phyloP scores from a whole-genome alignment of 1,140 invertebrate species.

The Nasonia longicornis region DNA sequence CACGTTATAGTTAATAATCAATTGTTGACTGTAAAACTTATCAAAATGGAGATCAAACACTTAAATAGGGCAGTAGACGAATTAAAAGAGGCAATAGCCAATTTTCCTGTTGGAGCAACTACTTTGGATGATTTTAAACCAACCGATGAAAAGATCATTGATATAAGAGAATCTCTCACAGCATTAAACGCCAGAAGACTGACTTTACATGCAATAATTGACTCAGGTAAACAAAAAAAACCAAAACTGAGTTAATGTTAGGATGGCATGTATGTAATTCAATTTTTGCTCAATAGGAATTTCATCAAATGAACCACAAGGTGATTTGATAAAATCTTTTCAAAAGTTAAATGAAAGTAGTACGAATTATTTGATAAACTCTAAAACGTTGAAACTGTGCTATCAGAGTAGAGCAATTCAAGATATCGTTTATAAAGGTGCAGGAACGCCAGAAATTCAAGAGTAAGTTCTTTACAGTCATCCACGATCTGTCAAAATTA shows the following conservation, averaged over 20 bases:
- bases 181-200: slow-evolving; percentile 51
- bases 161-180: slow-evolving; percentile 46
- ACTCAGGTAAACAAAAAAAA: slow-evolving; percentile 48
- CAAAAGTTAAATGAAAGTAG: slow-evolving; percentile 46
- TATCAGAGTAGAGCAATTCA: slow-evolving; percentile 50
- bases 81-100: slow-evolving; percentile 41
- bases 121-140: slow-evolving; percentile 56
- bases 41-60: slow-evolving; percentile 30
- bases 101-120: slow-evolving; percentile 56
- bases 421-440: slow-evolving; percentile 48
- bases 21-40: neutral
- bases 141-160: slow-evolving; percentile 54
- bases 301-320: neutral
- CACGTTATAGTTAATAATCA: neutral
- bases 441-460: slow-evolving; percentile 40
- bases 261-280: slow-evolving; percentile 2
- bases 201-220: slow-evolving; percentile 47
- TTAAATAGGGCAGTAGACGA: slow-evolving; percentile 23
- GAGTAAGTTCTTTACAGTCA: slow-evolving; percentile 47
- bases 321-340: slow-evolving; percentile 19
- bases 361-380: slow-evolving; percentile 48
- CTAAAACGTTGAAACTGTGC: slow-evolving; percentile 45
- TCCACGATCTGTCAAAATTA: slow-evolving; percentile 1
- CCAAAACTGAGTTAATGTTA: neutral
- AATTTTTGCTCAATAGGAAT: neutral